phyloP scores from a whole-genome alignment of 2,797 vertebrate genomes.

The Muscicapa comitata region DNA sequence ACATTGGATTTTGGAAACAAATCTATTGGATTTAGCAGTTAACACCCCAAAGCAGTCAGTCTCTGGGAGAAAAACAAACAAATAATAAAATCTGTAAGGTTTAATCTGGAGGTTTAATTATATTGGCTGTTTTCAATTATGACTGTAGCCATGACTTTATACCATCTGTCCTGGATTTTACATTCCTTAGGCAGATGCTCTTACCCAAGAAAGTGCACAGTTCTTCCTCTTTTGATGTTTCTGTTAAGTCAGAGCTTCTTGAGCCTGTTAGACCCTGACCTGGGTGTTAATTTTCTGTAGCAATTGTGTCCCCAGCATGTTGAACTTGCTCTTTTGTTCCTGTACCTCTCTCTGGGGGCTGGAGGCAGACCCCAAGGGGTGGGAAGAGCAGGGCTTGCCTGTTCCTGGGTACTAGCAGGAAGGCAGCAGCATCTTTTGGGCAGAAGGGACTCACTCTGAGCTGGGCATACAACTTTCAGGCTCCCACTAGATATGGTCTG shows the following conservation, averaged over 20 bases:
- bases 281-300: not conserved
- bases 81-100: not conserved
- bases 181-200: not conserved
- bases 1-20: not conserved
- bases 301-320: not conserved
- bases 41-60: not conserved
- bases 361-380: not conserved
- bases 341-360: rapidly evolving
- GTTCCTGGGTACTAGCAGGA: not conserved
- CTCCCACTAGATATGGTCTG: not conserved
- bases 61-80: not conserved
- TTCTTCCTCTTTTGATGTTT: not conserved
- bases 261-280: not conserved
- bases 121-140: not conserved
- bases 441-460: not conserved
- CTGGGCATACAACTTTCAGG: not conserved
- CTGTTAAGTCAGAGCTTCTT: not conserved
- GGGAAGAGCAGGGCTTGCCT: not conserved
- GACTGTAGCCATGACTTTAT: not conserved
- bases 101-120: not conserved
- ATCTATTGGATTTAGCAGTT: not conserved
- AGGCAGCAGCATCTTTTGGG: not conserved
- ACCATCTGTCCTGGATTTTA: not conserved
- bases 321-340: not conserved
- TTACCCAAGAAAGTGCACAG: not conserved